Evolutionary conservation across 2,113 vertebrate species (phyloP), one percentile per base, ranked within the genome.

Genomic region (Cheilinus undulatus): DNA sequence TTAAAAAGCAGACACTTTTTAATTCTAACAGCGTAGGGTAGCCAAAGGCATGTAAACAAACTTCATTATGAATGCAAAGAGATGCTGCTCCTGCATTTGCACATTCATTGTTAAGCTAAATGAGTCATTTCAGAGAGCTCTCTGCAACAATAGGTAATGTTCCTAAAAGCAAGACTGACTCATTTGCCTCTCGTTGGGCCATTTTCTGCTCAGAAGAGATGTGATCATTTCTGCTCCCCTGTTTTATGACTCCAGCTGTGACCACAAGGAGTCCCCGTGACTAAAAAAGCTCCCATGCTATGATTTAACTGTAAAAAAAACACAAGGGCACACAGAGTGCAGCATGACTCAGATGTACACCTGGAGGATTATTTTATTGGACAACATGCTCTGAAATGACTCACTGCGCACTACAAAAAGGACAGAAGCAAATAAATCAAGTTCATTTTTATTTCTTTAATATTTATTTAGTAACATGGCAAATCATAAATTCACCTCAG

Each of bases 251-350:
- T 64, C 56, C 9, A 26, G 28, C 59, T 38, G 43, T 2, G 13
- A 76, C 65, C 79, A 78, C 69, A 24, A 78, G 78, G 76, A 60
- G 72, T 77, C 65, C 42, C 23, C 49, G 10, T 34, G 45, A 58
- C 63, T 42, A 57, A 34, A 67, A 12, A 24, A 63, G 9, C 15
- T 19, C 17, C 22, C 11, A 36, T 20, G 38, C 30, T 36, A 3
- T 13, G 28, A 53, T 58, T 38, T 26, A 14, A 22, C 51, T 38
- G 48, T 2, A 7, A 45, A 15, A 8, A 49, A 42, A 60, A 45
- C n/a, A 40, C 26, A 5, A 9, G 15, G 40, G 40, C 34, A 57
- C 34, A 27, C 36, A n/a, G 62, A 53, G 76, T 67, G 54, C 50
- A 56, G 58, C 63, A 8, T 66, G 77, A 84, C 75, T 76, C 65